Base-by-base conservation (phyloP, 2,888 invertebrate genomes). In the Stenolophus ochropezus region DNA sequence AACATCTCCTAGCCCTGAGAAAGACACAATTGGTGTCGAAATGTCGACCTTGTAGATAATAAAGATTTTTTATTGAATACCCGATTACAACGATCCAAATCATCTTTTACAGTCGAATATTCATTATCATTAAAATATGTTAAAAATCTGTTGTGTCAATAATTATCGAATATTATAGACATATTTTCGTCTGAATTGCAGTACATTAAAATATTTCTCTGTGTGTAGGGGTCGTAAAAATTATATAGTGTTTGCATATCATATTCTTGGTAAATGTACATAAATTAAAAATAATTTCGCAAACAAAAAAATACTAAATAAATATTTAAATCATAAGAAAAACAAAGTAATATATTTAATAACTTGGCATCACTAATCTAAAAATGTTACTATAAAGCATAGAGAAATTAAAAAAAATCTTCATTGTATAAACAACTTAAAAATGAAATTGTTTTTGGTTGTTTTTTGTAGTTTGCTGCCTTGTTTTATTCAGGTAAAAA, bases 401-500 rank as follows among this genome's bases (percentile, higher is more conserved):
- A 61, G 2, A 27, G 23, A 21, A 61, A 61, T 14, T 4, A n/a
- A n/a, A 61, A 14, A 61, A 23, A 25, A n/a, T n/a, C n/a, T n/a
- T n/a, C n/a, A n/a, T n/a, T n/a, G n/a, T n/a, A n/a, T n/a, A n/a
- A n/a, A 61, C 11, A 25, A 23, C 23, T 61, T 61, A 2, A 56
- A 61, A 61, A 61, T 61, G 61, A 61, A 61, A 61, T 25, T 61
- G 5, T 25, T 25, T 0, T 61, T 61, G 2, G 61, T 21, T 11
- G 61, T 14, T 6, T 21, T 21, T 14, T 25, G 61, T 14, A 61
- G 14, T 23, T 23, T 61, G 14, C 4, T 61, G 5, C 14, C 23
- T 3, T 61, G 25, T 27, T 23, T 25, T 61, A 61, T 61, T 61
- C 61, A 61, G 61, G 61, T 61, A 61, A n/a, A 4, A 25, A 61